phyloP scores from a whole-genome alignment of 2,797 vertebrate species.

The Mallotus villosus region DNA sequence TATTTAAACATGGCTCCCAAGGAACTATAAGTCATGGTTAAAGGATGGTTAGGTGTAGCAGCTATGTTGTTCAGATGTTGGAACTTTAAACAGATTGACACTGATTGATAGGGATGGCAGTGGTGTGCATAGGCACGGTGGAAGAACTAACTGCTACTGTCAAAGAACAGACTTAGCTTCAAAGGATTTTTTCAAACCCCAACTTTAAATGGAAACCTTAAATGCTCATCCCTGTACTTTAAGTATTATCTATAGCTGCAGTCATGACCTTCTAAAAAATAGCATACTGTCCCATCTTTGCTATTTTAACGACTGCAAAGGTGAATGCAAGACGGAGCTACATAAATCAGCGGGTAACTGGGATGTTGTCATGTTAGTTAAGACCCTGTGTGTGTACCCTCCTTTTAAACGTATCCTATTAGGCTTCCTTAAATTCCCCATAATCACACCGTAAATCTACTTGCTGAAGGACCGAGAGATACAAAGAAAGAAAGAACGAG shows the following conservation, averaged over 20 bases:
- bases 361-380: conserved; percentile 14
- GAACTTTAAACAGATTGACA: background rate
- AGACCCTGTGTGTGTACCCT: background rate
- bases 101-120: background rate
- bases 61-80: background rate
- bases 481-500: background rate
- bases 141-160: background rate
- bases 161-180: background rate
- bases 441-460: conserved; percentile 39
- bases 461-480: background rate
- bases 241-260: conserved; percentile 3
- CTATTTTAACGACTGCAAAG: conserved; percentile 17
- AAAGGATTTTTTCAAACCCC: conserved; percentile 9
- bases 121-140: background rate
- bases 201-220: conserved; percentile 12
- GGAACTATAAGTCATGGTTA: no score
- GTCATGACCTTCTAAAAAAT: conserved; percentile 20
- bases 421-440: conserved; percentile 30
- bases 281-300: conserved; percentile 17
- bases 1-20: no score
- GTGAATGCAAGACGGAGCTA: conserved; percentile 23
- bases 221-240: conserved; percentile 3
- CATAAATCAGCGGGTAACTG: conserved; percentile 33
- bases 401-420: conserved; percentile 32
- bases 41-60: no score